Evolutionary conservation across 2,888 invertebrate species (phyloP).

Genomic region (Neuroscelio doddi): DNA sequence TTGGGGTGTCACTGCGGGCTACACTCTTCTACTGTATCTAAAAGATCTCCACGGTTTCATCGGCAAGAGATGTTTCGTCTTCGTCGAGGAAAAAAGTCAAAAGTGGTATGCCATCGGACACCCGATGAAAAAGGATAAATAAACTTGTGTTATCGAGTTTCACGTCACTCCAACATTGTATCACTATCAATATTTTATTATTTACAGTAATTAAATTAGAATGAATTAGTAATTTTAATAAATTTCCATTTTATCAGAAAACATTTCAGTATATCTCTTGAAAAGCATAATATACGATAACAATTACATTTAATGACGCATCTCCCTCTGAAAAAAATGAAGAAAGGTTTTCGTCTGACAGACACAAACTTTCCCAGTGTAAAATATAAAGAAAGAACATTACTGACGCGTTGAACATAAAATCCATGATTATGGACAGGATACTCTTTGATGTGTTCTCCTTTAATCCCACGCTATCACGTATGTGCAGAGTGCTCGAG

Average conservation of each 20-base stretch:
- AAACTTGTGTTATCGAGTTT: not conserved
- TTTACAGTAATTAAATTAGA: too few species aligned
- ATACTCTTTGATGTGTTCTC: slow-evolving; percentile 46
- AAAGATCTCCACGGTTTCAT: slow-evolving; percentile 46
- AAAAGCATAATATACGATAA: too few species aligned
- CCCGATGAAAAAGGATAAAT: slow-evolving; percentile 38
- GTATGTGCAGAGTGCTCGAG: slow-evolving; percentile 39
- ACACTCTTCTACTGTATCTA: slow-evolving; percentile 42
- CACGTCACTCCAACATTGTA: too few species aligned
- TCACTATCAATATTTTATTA: too few species aligned
- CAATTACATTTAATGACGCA: not conserved
- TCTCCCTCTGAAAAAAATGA: not conserved
- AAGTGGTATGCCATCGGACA: slow-evolving; percentile 38
- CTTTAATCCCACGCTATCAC: slow-evolving; percentile 40
- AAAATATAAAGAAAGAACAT: slow-evolving; percentile 34
- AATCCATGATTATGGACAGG: slow-evolving; percentile 45
- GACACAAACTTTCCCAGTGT: too few species aligned
- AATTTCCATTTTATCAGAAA: too few species aligned
- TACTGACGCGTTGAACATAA: slow-evolving; percentile 41
- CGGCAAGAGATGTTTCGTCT: slow-evolving; percentile 39
- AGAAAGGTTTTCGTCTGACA: not conserved
- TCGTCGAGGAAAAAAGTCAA: slow-evolving; percentile 42
- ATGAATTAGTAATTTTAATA: too few species aligned
- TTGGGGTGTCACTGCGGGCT: slow-evolving; percentile 47
- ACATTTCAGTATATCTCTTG: too few species aligned